A percentile compares a stretch with the other conserved stretches of the same genome.
Evolutionary conservation across 2,113 vertebrate genomes (phyloP).

Genomic region (Vombatus ursinus): DNA sequence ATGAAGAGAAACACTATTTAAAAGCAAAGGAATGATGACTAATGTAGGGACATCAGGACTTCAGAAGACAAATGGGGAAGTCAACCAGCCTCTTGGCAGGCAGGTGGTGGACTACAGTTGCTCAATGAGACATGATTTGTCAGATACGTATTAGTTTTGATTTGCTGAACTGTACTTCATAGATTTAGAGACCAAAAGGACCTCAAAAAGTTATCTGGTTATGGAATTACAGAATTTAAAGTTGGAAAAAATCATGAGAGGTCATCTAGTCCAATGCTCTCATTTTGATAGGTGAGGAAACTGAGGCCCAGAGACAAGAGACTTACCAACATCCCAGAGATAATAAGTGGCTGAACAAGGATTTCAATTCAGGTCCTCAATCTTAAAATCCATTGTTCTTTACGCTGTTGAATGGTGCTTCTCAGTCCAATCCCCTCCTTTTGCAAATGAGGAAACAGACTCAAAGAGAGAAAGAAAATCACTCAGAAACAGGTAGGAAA

Average conservation of each 20-base stretch:
- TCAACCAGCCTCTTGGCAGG: neutral
- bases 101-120: neutral
- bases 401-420: neutral
- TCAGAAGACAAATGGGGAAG: neutral
- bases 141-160: neutral
- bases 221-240: neutral
- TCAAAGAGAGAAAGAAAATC: neutral
- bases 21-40: neutral
- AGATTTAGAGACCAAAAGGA: neutral
- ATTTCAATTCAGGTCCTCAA: neutral
- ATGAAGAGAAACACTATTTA: neutral
- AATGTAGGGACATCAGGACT: neutral
- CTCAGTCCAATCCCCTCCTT: neutral
- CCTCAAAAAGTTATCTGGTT: neutral
- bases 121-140: neutral
- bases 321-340: neutral
- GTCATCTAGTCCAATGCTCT: neutral
- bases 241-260: neutral
- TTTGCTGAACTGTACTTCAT: neutral
- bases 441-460: neutral
- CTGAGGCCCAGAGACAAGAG: neutral
- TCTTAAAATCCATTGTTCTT: neutral
- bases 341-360: neutral
- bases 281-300: neutral
- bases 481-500: neutral